These are phyloP conservation scores for Onychostruthus taczanowskii DNA, from an alignment of 2,113 vertebrate genomes.

Conservation along the genomic window DNA sequence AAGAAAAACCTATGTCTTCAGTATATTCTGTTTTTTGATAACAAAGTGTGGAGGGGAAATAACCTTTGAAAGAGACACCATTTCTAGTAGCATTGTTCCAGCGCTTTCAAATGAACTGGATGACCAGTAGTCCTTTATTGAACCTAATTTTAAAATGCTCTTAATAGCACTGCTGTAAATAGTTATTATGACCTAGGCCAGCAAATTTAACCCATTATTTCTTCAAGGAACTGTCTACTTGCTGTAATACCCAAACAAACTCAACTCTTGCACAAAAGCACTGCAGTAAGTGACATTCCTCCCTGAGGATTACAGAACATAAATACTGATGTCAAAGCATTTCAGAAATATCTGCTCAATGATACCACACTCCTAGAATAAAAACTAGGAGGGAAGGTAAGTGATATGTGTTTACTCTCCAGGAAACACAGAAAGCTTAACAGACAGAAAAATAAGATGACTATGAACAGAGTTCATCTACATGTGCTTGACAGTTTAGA, in stretches of 20 bases:
- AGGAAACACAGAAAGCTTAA: background rate
- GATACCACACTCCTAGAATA: background rate
- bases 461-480: background rate
- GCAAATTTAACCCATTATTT: background rate
- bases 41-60: background rate
- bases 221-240: background rate
- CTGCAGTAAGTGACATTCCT: background rate
- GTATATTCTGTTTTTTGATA: background rate
- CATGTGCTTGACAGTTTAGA: background rate
- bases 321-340: background rate
- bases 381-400: background rate
- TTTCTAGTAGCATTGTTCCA: background rate
- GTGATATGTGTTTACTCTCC: background rate
- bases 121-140: background rate
- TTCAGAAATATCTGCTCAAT: background rate
- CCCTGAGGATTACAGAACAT: background rate
- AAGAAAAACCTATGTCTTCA: background rate
- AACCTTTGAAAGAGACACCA: accelerated
- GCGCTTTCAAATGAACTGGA: background rate
- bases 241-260: background rate
- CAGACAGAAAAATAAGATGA: background rate
- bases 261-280: background rate
- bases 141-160: background rate
- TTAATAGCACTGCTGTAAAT: background rate
- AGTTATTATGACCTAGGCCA: background rate